Conservation (phyloP, 2,888 invertebrate species). For the Oligia strigilis region DNA sequence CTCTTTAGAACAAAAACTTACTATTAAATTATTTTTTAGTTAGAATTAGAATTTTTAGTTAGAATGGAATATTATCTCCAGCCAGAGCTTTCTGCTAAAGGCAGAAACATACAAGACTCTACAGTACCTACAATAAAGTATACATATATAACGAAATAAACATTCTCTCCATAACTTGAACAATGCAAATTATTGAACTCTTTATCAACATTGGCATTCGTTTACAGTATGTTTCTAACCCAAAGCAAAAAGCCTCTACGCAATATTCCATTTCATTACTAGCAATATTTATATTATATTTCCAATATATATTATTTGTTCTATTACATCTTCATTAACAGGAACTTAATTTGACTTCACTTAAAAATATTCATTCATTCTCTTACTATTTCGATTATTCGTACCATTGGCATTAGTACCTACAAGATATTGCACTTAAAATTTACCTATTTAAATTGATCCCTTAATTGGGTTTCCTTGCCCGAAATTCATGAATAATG, state of each 20-base stretch:
- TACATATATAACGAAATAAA: not conserved
- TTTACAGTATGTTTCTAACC: not conserved
- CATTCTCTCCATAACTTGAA: too few relatives aligned
- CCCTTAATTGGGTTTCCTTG: slow-evolving; percentile 40
- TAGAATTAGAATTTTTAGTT: too few relatives aligned
- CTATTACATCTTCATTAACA: slow-evolving; percentile 45
- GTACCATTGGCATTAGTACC: slow-evolving; percentile 63
- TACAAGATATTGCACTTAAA: slow-evolving; percentile 72
- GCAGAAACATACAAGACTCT: too few relatives aligned
- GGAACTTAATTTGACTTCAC: slow-evolving; percentile 37
- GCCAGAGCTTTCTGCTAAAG: too few relatives aligned
- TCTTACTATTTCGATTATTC: slow-evolving; percentile 66
- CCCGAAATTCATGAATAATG: slow-evolving; percentile 50
- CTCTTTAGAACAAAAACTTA: too few relatives aligned
- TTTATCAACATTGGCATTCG: not conserved
- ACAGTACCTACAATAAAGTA: too few relatives aligned
- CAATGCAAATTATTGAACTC: not conserved
- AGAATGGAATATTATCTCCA: too few relatives aligned
- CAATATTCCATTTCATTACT: not conserved
- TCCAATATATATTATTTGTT: not conserved
- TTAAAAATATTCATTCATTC: slow-evolving; percentile 67
- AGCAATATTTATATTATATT: not conserved
- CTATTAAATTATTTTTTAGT: too few relatives aligned
- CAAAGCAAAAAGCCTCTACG: not conserved
- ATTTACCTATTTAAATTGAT: slow-evolving; percentile 65